Evolutionary conservation across 2,113 vertebrate species (phyloP), one percentile per base, ranked within the genome.

Genomic region (Catagonus wagneri): DNA sequence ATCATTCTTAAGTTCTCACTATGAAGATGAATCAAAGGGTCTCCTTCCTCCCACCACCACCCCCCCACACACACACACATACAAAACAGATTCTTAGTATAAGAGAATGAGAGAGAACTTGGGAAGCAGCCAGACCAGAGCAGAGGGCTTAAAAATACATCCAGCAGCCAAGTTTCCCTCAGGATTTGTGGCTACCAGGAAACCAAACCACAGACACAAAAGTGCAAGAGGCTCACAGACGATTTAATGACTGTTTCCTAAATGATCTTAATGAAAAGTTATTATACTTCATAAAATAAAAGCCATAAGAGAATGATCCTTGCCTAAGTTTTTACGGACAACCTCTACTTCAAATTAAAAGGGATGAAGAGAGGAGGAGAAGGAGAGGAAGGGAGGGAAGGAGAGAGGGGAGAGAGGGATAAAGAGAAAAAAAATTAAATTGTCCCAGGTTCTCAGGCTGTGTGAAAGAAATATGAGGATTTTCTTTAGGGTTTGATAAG

Each of bases 121-220:
- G 76, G 34, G 22, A 65, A 87, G 32, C 9, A 75, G 8, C n/a
- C 44, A 44, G 44, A 79, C 65, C 78, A 61, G 56, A 90, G 34
- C 3, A 81, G 34, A 92, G 32, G 54, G 50, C 56, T 96, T 95
- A 66, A 92, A 96, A 79, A 72, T 78, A 90, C n/a, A 63, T 22
- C 79, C 76, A 90, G 11, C 34, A 65, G 10, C 13, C 74, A 83
- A 85, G 36, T 78, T 92, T 93, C 83, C 65, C 89, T 95, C 69
- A 71, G 27, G 11, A 12, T 72, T 32, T 61, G 2, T 36, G 3
- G 39, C 54, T 83, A 91, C 16, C 9, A 96, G 90, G 50, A 80
- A 93, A 92, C 14, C 19, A 95, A 90, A 80, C 29, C 27, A 88
- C 17, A 83, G 63, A 52, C 27, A 69, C 58, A 90, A 79, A 96